Base-by-base conservation (phyloP, 2,888 invertebrate species). In the Coenonympha glycerion region DNA sequence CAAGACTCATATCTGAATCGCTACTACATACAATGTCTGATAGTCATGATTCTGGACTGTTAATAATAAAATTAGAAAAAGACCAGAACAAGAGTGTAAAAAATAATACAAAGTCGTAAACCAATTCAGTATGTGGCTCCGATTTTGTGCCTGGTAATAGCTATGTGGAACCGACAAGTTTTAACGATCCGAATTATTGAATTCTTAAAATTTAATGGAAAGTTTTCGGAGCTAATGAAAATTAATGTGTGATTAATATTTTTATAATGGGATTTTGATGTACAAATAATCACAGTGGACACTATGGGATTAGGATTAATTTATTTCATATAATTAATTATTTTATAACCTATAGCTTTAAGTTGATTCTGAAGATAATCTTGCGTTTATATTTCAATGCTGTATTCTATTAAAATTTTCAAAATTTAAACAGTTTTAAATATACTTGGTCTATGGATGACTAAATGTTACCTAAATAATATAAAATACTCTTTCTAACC, bases 401-500 rank as follows among this genome's bases (percentile, higher is more conserved):
- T 50, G 56, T 46, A 56, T 15, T 48, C 53, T 56, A 56, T 56
- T 56, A 56, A 56, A 56, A 51, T 59, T 52, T 54, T 56, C 49
- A 57, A 56, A 56, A 58, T 54, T 52, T 52, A 57, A 59, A 55
- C 57, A 59, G 53, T 57, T 59, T 57, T 48, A 50, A 46, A 51
- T 56, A 47, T 47, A 57, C 47, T 55, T 57, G 57, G 52, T 57
- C 58, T 55, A 59, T 59, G 57, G 55, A 53, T 56, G 57, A 56
- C 58, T 58, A 56, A 51, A 54, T 50, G 52, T 56, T 51, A 52
- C 49, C 49, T 57, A 57, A 57, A 57, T 40, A 55, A 49, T 55
- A 55, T 55, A 52, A 49, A 49, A 34, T 53, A 48, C 50, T 56
- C 34, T 55, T 47, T 45, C 60, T 60, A 67, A 76, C 79, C 82